These are phyloP conservation scores for Notocelia uddmanniana DNA, from an alignment of 2,888 invertebrate species.

Conservation along the genomic window DNA sequence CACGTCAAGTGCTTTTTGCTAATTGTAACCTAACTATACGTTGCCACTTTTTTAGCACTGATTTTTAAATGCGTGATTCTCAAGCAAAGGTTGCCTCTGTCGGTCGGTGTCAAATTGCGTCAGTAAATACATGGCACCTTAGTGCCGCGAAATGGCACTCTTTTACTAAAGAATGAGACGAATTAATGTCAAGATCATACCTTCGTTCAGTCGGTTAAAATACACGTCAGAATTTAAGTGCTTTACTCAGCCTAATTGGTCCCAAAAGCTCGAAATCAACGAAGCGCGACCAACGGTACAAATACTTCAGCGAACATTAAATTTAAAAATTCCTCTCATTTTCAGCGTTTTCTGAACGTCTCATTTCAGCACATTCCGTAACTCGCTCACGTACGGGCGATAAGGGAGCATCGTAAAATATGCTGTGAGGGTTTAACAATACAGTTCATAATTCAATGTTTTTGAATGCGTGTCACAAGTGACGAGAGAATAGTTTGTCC, in stretches of 20 bases:
- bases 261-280: conserved; percentile 8
- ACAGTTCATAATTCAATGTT: conserved; percentile 45
- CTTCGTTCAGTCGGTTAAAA: background rate
- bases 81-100: too few species aligned
- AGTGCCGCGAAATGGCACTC: too few species aligned
- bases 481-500: conserved; percentile 1
- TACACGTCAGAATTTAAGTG: background rate
- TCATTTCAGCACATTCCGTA: conserved; percentile 40
- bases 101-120: too few species aligned
- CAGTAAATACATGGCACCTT: too few species aligned
- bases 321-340: conserved; percentile 41
- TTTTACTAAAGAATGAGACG: too few species aligned
- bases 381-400: conserved; percentile 30
- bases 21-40: too few species aligned
- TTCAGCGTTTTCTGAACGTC: conserved; percentile 39
- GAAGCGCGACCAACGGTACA: conserved; percentile 1
- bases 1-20: too few species aligned
- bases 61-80: too few species aligned
- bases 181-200: too few species aligned
- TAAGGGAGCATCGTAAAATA: conserved; percentile 35
- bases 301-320: conserved; percentile 24
- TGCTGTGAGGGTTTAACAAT: conserved; percentile 37
- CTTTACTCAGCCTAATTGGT: background rate
- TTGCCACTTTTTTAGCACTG: too few species aligned
- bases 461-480: conserved; percentile 20